Evolutionary conservation across 2,888 invertebrate genomes (phyloP), one percentile per base, ranked within the genome.

Genomic region (Drosophila macrospina): DNA sequence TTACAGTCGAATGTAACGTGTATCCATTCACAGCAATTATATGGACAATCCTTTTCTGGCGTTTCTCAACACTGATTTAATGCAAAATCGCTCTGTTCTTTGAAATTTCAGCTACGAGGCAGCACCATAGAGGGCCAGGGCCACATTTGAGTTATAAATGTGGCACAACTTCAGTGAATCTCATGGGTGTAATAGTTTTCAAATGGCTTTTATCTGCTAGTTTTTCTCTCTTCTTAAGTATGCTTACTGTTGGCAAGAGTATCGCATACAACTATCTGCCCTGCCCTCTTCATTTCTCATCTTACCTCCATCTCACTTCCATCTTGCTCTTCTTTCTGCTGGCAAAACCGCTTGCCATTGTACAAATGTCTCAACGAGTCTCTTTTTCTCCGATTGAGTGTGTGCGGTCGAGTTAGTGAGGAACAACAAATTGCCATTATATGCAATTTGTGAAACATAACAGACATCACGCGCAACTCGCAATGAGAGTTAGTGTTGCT

Each of bases 121-220:
- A 45, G 52, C 28, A 28, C 28, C 28, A 28, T 28, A 7, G 0
- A 28, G 28, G 8, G 28, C 28, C 8, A 6, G 6, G 28, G 28
- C 64, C 59, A 63, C 88, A 85, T 80, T 83, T 86, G 71, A 78
- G 78, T 88, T 86, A 86, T 81, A 86, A 86, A 88, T 88, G 88
- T 77, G 77, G 88, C 80, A 81, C 82, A 81, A 84, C 82, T 88
- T 81, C 74, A 86, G 88, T 81, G 88, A 78, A 80, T 88, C 86
- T 84, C 86, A 69, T 80, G 86, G 88, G 86, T 82, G 88, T 88
- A 84, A 88, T 86, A 88, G 86, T 88, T 86, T 85, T 85, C 86
- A 83, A 88, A 84, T 88, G 88, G 75, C 80, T 80, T 72, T 86
- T 78, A 79, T 78, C 68, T 69, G 56, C 54, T 57, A 63, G 69